These are phyloP conservation scores for Palythoa grandis DNA, from an alignment of 92 coral and sea anemone species.

Conservation along the genomic window DNA sequence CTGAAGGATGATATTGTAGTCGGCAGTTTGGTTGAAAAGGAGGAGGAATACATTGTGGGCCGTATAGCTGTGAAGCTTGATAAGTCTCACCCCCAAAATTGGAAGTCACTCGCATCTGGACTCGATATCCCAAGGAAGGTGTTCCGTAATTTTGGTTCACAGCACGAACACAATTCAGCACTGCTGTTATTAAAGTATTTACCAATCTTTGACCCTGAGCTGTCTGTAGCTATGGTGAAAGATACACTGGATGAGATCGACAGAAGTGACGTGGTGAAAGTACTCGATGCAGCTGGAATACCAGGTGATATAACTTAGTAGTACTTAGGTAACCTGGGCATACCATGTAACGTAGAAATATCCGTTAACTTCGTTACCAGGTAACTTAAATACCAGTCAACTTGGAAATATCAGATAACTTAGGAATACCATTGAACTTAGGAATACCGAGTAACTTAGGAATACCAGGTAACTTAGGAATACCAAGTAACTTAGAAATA, in stretches of 20 bases:
- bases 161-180: constrained; percentile 73
- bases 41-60: constrained; percentile 75
- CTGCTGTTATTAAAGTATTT: constrained; percentile 74
- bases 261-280: constrained; percentile 63
- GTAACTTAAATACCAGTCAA: too few relatives aligned
- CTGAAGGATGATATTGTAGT: constrained; percentile 75
- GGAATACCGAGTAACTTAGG: too few relatives aligned
- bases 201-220: constrained; percentile 87
- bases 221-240: constrained; percentile 67
- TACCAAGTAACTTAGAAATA: too few relatives aligned
- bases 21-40: constrained; percentile 71
- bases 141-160: constrained; percentile 75
- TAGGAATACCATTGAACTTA: too few relatives aligned
- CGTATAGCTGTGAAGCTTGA: constrained; percentile 75
- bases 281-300: constrained; percentile 74
- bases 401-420: too few relatives aligned
- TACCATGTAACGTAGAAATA: too few relatives aligned
- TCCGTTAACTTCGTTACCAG: too few relatives aligned
- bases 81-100: constrained; percentile 54
- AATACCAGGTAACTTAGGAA: too few relatives aligned
- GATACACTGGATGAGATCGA: constrained; percentile 58
- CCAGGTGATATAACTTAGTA: constrained; percentile 61
- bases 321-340: too few relatives aligned
- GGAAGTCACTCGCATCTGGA: constrained; percentile 75
- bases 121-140: constrained; percentile 79